phyloP scores from a whole-genome alignment of 2,888 invertebrate genomes.

The Cryptosula pallasiana region DNA sequence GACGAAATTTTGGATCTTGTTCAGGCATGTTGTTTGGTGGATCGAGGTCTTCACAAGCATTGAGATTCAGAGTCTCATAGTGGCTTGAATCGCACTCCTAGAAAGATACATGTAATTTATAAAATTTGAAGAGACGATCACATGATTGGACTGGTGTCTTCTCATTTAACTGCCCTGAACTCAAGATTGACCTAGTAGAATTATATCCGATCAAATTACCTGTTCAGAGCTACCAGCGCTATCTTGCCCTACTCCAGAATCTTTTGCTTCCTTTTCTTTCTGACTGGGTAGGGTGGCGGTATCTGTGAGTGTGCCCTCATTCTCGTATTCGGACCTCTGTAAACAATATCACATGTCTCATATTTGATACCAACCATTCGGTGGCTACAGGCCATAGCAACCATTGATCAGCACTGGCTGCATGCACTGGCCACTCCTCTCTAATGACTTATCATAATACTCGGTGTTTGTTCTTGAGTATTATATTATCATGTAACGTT shows the following conservation, averaged over 20 bases:
- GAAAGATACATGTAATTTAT: background rate
- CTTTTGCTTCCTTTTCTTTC: conserved; percentile 21
- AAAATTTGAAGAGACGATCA: no score
- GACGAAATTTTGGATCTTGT: conserved; percentile 41
- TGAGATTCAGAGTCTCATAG: conserved; percentile 1
- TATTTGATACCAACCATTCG: no score
- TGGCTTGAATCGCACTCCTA: conserved; percentile 21
- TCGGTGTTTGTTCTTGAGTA: background rate
- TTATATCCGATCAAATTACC: no score
- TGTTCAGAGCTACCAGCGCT: conserved; percentile 17
- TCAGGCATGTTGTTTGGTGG: conserved; percentile 35
- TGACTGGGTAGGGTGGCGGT: conserved; percentile 21
- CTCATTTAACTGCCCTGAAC: no score
- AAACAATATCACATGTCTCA: conserved; percentile 4
- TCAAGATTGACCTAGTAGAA: no score
- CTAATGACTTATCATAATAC: no score
- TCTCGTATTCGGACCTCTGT: conserved; percentile 5
- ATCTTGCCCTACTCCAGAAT: conserved; percentile 14
- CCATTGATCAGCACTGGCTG: no score
- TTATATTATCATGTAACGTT: background rate
- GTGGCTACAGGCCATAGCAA: no score
- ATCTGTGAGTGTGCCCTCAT: conserved; percentile 10
- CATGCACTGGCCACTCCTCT: no score
- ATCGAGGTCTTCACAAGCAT: background rate
- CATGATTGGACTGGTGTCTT: no score